Base-by-base conservation (phyloP, 2,797 vertebrate species). In the Lepus oiostolus region DNA sequence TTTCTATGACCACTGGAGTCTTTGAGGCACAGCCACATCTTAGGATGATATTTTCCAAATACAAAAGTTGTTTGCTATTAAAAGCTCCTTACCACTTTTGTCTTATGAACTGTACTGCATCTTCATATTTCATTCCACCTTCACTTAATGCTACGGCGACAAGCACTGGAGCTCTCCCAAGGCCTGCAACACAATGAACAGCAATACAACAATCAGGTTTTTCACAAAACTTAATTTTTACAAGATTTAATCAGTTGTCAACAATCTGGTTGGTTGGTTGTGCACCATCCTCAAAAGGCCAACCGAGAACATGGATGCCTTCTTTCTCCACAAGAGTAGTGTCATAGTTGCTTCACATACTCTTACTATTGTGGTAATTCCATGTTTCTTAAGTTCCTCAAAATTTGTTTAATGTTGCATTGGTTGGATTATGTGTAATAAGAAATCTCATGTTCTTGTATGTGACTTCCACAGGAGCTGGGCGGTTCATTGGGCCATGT, bases 371-470 rank as follows among this genome's bases (percentile, higher is more conserved):
- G 99, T 99, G 95, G 99, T 99, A 97, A 99, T 99, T 13, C 99
- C 99, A 0, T 99, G 99, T 93, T 99, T 99, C 98, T 99, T 99
- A 98, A 99, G 98, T 98, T 99, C 99, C 99, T 99, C 88, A 2
- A 98, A 99, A 99, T 98, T 99, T 99, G 98, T 99, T 99, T 98
- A 99, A 98, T 97, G 99, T 99, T 96, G 99, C 99, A 97, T 99
- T 99, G 98, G 99, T 99, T 97, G 99, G 99, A 97, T 99, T 99
- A 98, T 99, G 99, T 97, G 99, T 99, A 96, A 99, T 99, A 98
- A 99, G 99, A 98, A 99, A 99, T 98, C 99, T 99, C 99, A 99
- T 99, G 98, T 99, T 99, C 98, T 99, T 99, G 98, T 99, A 99
- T 96, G 99, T 99, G 98, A 99, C 99, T 99, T 99, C 99, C 98